Conservation (phyloP, 2,113 vertebrate genomes). For the Halcyon malimbica region DNA sequence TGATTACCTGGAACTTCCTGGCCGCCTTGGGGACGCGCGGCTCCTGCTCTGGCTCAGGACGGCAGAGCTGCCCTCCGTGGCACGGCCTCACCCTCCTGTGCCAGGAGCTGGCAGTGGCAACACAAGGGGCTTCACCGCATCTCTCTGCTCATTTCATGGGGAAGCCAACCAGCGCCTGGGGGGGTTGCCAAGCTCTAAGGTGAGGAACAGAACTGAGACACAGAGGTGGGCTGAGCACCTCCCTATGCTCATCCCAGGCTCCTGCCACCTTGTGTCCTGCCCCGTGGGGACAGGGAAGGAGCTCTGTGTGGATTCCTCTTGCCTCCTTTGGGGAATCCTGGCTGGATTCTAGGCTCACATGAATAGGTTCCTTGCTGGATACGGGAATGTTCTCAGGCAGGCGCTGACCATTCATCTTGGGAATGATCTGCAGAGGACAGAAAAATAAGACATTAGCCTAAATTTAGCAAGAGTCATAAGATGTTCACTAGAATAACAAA, state of each 20-base stretch:
- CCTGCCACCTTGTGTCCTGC: neutral
- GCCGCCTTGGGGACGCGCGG: neutral
- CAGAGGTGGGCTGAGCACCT: neutral
- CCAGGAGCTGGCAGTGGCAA: neutral
- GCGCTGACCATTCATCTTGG: neutral
- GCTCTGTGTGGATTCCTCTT: neutral
- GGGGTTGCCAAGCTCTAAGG: neutral
- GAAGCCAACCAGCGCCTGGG: fast-evolving
- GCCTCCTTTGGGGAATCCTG: neutral
- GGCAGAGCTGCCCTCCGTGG: neutral
- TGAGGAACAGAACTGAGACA: neutral
- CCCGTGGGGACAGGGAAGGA: fast-evolving
- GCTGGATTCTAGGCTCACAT: neutral
- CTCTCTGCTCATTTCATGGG: fast-evolving
- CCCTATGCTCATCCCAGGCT: neutral
- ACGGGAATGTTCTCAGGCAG: neutral
- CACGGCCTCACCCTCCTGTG: neutral
- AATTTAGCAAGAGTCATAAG: slow-evolving; percentile 10
- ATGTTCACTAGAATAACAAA: slow-evolving; percentile 26
- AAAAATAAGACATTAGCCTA: slow-evolving; percentile 24
- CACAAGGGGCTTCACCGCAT: fast-evolving
- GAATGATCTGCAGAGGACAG: neutral
- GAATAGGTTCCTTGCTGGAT: neutral
- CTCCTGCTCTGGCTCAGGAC: neutral
- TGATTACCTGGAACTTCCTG: neutral